Conservation (phyloP, 2,888 invertebrate species). For the Yponomeuta evonymella region DNA sequence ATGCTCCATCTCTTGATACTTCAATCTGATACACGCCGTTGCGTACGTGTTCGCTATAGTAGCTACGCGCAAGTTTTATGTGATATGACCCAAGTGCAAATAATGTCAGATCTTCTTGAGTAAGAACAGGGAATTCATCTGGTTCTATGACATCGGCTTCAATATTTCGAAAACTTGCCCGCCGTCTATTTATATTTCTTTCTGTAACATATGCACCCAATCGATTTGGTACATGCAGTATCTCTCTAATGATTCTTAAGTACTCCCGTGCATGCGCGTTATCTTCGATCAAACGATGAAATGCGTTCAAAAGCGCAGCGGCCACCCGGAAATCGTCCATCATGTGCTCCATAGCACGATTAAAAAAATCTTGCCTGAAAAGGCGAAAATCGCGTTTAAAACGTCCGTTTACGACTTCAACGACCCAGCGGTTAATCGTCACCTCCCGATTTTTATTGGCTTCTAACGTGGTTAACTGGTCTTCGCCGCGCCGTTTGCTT, state of each 20-base stretch:
- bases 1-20: slow-evolving; percentile 3
- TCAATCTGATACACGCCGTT: slow-evolving; percentile 17
- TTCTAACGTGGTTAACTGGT: slow-evolving; percentile 13
- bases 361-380: slow-evolving; percentile 17
- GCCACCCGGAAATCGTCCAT: slow-evolving; percentile 16
- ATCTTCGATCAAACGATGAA: background rate
- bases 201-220: slow-evolving; percentile 19
- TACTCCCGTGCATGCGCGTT: slow-evolving; percentile 18
- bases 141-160: slow-evolving; percentile 16
- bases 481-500: background rate
- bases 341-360: background rate
- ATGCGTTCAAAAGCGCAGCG: slow-evolving; percentile 14
- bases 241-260: slow-evolving; percentile 17
- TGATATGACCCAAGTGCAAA: slow-evolving; percentile 23
- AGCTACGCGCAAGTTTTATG: slow-evolving; percentile 21
- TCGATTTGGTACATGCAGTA: slow-evolving; percentile 17
- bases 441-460: slow-evolving; percentile 16
- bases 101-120: slow-evolving; percentile 17
- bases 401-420: slow-evolving; percentile 4
- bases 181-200: slow-evolving; percentile 23
- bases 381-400: slow-evolving; percentile 15
- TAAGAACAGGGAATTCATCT: slow-evolving; percentile 15
- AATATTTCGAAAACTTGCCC: slow-evolving; percentile 18
- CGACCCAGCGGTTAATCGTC: slow-evolving; percentile 17
- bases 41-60: slow-evolving; percentile 23